A percentile compares a stretch with the other conserved stretches of the same genome.
Evolutionary conservation across 2,888 invertebrate species (phyloP).

Genomic region (Ophraella communa): DNA sequence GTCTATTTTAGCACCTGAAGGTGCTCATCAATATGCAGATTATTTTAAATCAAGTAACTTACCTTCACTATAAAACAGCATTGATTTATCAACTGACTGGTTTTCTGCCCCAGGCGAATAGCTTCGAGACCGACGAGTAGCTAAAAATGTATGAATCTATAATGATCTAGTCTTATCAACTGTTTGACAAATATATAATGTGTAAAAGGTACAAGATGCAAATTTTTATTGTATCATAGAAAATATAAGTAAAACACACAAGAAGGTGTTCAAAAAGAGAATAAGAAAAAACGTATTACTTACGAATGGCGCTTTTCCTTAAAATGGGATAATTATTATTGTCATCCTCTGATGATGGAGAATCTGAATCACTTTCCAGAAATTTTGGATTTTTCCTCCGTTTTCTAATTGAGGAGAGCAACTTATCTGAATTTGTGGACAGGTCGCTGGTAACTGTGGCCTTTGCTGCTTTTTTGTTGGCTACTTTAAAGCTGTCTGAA

Average conservation of each 20-base stretch:
- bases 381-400: slow-evolving; percentile 9
- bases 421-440: slow-evolving; percentile 7
- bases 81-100: slow-evolving; percentile 4
- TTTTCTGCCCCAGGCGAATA: slow-evolving; percentile 7
- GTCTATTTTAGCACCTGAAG: neutral
- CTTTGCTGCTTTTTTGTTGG: slow-evolving; percentile 11
- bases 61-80: slow-evolving; percentile 10
- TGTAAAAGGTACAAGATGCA: slow-evolving; percentile 7
- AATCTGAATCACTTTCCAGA: slow-evolving; percentile 1
- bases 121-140: slow-evolving; percentile 13
- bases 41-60: neutral
- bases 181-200: slow-evolving; percentile 5
- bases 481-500: slow-evolving; percentile 12
- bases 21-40: neutral
- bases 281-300: slow-evolving; percentile 7
- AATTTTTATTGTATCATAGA: neutral
- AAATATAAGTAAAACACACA: neutral
- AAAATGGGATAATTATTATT: slow-evolving; percentile 7
- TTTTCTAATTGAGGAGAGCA: slow-evolving; percentile 1
- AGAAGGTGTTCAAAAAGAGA: slow-evolving; percentile 1
- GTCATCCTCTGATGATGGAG: slow-evolving; percentile 11
- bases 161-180: slow-evolving; percentile 3
- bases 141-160: slow-evolving; percentile 12
- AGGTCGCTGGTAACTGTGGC: slow-evolving; percentile 5
- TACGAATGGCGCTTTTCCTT: slow-evolving; percentile 1